Evolutionary conservation across 2,888 invertebrate species (phyloP).

Genomic region (Uloborus plumipes): DNA sequence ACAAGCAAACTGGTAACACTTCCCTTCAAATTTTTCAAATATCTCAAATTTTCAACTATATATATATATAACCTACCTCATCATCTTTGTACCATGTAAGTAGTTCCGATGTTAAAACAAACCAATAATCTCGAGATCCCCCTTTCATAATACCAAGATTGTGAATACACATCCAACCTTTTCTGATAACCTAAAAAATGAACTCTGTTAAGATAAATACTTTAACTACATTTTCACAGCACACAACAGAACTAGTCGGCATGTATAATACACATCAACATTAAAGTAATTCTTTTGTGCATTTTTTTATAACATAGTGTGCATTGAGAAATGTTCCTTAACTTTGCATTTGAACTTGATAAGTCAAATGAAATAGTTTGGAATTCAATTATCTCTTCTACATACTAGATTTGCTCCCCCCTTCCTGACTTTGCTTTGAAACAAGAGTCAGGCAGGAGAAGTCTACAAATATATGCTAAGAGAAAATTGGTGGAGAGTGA

Average conservation of each 20-base stretch:
- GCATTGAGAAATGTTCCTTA: too few species aligned
- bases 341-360: too few species aligned
- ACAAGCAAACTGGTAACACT: neutral
- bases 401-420: too few species aligned
- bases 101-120: constrained; percentile 96
- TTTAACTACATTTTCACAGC: neutral
- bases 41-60: too few species aligned
- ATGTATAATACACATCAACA: neutral
- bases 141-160: constrained; percentile 99
- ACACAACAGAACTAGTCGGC: too few species aligned
- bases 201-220: neutral
- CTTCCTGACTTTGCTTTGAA: too few species aligned
- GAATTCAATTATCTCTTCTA: too few species aligned
- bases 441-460: too few species aligned
- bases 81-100: constrained; percentile 99
- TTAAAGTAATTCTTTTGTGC: too few species aligned
- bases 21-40: neutral
- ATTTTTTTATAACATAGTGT: too few species aligned
- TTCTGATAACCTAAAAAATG: constrained; percentile 87
- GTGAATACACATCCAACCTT: constrained; percentile 98
- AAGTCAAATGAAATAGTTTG: too few species aligned
- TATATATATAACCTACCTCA: constrained; percentile 79
- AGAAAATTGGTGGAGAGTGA: neutral
- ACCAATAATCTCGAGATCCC: constrained; percentile 98
- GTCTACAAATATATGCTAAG: neutral